Conservation (phyloP, 2,113 vertebrate genomes). For the Taurulus bubalis region DNA sequence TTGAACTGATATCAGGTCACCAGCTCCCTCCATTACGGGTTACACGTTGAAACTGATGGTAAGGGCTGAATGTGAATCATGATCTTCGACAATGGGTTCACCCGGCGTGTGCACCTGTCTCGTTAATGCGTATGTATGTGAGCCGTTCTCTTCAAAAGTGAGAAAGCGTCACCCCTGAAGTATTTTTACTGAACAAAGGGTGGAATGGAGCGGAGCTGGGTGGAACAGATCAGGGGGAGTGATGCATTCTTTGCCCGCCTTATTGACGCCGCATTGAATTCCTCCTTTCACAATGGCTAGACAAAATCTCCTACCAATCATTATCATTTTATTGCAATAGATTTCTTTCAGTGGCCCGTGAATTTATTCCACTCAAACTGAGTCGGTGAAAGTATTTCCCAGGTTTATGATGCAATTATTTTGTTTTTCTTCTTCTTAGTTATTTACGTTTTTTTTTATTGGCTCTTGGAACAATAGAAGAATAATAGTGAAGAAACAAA, state of each 20-base stretch:
- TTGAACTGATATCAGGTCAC: slow-evolving; percentile 35
- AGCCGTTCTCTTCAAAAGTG: slow-evolving; percentile 44
- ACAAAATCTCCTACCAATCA: slow-evolving; percentile 52
- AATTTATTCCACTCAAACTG: slow-evolving; percentile 23
- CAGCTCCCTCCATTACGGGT: slow-evolving; percentile 9
- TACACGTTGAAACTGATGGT: not conserved
- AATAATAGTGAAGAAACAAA: slow-evolving; percentile 21
- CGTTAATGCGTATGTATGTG: slow-evolving; percentile 56
- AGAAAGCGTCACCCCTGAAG: slow-evolving; percentile 14
- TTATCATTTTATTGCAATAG: slow-evolving; percentile 49
- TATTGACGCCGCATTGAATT: slow-evolving; percentile 50
- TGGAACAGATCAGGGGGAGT: slow-evolving; percentile 48
- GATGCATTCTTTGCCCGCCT: slow-evolving; percentile 45
- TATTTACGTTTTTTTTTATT: slow-evolving; percentile 17
- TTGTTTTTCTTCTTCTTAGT: not conserved
- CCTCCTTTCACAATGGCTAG: slow-evolving; percentile 29
- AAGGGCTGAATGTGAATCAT: slow-evolving; percentile 34
- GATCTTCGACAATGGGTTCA: not conserved
- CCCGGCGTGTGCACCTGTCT: slow-evolving; percentile 33
- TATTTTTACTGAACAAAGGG: slow-evolving; percentile 38
- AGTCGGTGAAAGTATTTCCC: slow-evolving; percentile 28
- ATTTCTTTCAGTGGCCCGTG: slow-evolving; percentile 40
- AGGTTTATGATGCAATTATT: slow-evolving; percentile 24
- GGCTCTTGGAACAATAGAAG: not conserved
- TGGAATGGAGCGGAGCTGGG: slow-evolving; percentile 28